Base-by-base conservation (phyloP, 2,888 invertebrate species). In the Rotaria socialis region DNA sequence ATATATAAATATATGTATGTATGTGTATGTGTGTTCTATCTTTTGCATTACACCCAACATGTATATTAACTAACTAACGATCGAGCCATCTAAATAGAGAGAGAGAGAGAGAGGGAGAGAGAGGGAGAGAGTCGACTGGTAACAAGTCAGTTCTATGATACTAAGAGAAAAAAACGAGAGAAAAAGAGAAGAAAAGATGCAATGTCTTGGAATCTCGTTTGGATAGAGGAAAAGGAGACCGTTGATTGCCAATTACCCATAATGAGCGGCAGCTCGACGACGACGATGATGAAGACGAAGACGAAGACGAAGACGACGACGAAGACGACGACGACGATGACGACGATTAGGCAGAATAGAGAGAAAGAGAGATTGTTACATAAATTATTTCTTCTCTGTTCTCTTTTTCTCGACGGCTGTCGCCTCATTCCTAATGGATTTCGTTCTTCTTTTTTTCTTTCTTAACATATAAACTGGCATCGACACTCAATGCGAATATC, bases 161-260 rank as follows among this genome's bases (percentile, higher is more conserved):
- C 67, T 67, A 67, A 67, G 67, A 67, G 67, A 67, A 67, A 67
- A 67, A 67, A 67, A 67, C 67, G 67, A 67, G 67, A 67, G 67
- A 67, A 67, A 67, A 67, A 67, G 67, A 67, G 67, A 67, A 67
- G 67, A 67, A 67, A 67, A 67, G 67, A 67, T 67, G 67, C 67
- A 67, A 67, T 27, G 67, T 67, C 67, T 67, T 67, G 67, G 67
- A 67, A 67, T 67, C 67, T 67, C 67, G 67, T 67, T 67, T 47
- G 75, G 75, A 80, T 47, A 80, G 41, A 47, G 75, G 47, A 41
- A 80, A 80, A 24, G 75, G 75, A 47, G 75, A 41, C 75, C 75
- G 75, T 80, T 80, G 75, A 80, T 80, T 80, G 75, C 75, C 75
- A 80, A 80, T 80, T 80, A 80, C 47, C 75, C 41, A 80, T 80